phyloP scores from a whole-genome alignment of 2,113 vertebrate genomes.

The Sinocyclocheilus maitianheensis region DNA sequence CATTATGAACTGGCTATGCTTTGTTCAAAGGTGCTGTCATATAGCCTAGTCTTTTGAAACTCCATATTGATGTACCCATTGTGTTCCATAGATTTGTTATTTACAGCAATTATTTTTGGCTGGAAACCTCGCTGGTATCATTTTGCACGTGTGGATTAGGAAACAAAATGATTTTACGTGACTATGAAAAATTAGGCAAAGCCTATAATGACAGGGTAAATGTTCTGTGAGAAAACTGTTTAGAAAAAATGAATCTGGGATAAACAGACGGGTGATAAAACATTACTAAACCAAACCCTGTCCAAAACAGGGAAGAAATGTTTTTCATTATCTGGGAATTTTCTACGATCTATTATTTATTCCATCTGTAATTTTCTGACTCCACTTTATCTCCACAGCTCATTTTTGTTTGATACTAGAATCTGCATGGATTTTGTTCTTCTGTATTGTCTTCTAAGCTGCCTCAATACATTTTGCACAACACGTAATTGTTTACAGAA shows the following conservation, averaged over 20 bases:
- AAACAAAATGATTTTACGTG: slow-evolving; percentile 56
- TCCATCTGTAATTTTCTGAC: slow-evolving; percentile 8
- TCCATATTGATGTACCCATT: slow-evolving; percentile 23
- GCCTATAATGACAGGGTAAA: slow-evolving; percentile 39
- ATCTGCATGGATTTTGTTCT: not conserved
- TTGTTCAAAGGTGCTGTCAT: slow-evolving; percentile 39
- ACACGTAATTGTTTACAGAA: slow-evolving; percentile 12
- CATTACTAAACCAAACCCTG: slow-evolving; percentile 39
- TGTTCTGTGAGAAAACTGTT: slow-evolving; percentile 58
- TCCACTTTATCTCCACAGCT: not conserved
- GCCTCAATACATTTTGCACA: slow-evolving; percentile 10
- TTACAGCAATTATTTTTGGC: slow-evolving; percentile 27
- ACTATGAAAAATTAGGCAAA: slow-evolving; percentile 56
- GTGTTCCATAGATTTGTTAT: slow-evolving; percentile 15
- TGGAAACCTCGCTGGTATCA: slow-evolving; percentile 57
- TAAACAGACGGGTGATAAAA: slow-evolving; percentile 30
- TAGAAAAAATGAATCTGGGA: slow-evolving; percentile 47
- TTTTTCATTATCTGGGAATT: slow-evolving; percentile 38
- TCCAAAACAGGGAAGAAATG: slow-evolving; percentile 45
- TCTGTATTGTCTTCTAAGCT: slow-evolving; percentile 12
- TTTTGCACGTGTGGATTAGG: slow-evolving; percentile 60
- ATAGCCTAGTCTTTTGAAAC: not conserved
- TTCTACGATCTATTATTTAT: slow-evolving; percentile 50
- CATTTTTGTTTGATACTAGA: slow-evolving; percentile 9
- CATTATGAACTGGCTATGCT: slow-evolving; percentile 18